Conservation (phyloP, 2,797 vertebrate species). For the Trematomus bernacchii region DNA sequence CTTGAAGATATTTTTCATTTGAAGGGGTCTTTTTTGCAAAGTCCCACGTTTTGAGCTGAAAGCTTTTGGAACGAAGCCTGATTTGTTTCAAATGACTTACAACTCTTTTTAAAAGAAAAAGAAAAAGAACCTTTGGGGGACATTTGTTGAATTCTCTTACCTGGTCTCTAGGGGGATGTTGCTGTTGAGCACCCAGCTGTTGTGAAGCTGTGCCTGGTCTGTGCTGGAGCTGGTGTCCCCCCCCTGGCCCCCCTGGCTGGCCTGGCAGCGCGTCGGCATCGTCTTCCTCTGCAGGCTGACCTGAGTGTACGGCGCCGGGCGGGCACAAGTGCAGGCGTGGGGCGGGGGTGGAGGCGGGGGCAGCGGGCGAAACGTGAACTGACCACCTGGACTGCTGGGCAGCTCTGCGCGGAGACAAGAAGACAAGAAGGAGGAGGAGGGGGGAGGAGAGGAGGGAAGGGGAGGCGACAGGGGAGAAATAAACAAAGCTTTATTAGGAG, state of each 20-base stretch:
- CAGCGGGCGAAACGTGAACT: constrained; percentile 95
- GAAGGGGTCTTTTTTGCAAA: constrained; percentile 36
- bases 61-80: constrained; percentile 24
- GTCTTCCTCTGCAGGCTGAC: constrained; percentile 94
- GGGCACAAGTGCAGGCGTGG: constrained; percentile 93
- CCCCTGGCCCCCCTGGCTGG: constrained; percentile 87
- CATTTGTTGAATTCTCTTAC: constrained; percentile 72
- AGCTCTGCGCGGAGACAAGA: constrained; percentile 84
- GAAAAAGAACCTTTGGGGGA: background rate
- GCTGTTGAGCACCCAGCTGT: constrained; percentile 98
- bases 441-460: background rate
- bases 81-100: constrained; percentile 31
- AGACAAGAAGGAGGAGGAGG: constrained; percentile 8
- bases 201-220: constrained; percentile 90
- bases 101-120: constrained; percentile 11
- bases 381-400: constrained; percentile 92
- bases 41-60: constrained; percentile 24
- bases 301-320: constrained; percentile 90
- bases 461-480: constrained; percentile 56
- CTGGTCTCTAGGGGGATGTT: constrained; percentile 98
- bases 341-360: constrained; percentile 93
- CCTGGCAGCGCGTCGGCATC: constrained; percentile 93
- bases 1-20: constrained; percentile 61
- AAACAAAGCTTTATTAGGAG: constrained; percentile 78
- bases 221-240: constrained; percentile 79